Percentiles rank a stretch among this genome's conserved stretches.
Evolutionary conservation across 2,888 invertebrate species (phyloP).

Genomic region (Molanna angustata): DNA sequence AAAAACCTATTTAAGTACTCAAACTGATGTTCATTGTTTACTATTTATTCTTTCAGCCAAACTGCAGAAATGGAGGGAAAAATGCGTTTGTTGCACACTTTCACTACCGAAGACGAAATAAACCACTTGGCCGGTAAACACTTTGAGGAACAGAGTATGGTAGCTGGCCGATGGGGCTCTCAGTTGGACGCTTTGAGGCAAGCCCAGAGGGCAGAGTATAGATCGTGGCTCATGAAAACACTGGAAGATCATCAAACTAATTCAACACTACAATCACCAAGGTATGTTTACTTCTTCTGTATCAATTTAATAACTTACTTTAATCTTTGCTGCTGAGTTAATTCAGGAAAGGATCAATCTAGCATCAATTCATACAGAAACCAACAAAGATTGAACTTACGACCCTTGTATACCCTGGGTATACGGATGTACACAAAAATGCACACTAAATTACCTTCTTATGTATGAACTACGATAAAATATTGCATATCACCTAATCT

Average conservation of each 20-base stretch:
- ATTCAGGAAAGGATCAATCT: too few species aligned
- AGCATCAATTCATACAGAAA: too few species aligned
- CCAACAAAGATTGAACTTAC: too few species aligned
- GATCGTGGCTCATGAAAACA: slow-evolving; percentile 84
- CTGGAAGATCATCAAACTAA: slow-evolving; percentile 68
- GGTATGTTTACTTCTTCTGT: too few species aligned
- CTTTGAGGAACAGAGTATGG: slow-evolving; percentile 77
- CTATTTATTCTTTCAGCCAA: slow-evolving; percentile 55
- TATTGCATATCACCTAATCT: too few species aligned
- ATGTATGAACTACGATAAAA: too few species aligned
- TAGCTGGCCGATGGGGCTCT: slow-evolving; percentile 83
- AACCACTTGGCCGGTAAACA: slow-evolving; percentile 80
- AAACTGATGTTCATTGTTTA: neutral
- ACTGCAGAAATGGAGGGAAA: slow-evolving; percentile 87
- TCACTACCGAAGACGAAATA: slow-evolving; percentile 79
- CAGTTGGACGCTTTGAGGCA: slow-evolving; percentile 81
- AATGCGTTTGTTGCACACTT: slow-evolving; percentile 72
- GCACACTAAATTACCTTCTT: too few species aligned
- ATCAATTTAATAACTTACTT: too few species aligned
- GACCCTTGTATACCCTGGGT: too few species aligned
- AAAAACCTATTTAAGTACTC: too few species aligned
- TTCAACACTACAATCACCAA: slow-evolving; percentile 53
- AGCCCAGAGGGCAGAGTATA: slow-evolving; percentile 81
- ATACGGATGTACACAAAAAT: too few species aligned
- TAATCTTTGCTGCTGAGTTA: too few species aligned